Evolutionary conservation across 2,113 vertebrate species (phyloP), one percentile per base, ranked within the genome.

Genomic region (Motacilla alba): DNA sequence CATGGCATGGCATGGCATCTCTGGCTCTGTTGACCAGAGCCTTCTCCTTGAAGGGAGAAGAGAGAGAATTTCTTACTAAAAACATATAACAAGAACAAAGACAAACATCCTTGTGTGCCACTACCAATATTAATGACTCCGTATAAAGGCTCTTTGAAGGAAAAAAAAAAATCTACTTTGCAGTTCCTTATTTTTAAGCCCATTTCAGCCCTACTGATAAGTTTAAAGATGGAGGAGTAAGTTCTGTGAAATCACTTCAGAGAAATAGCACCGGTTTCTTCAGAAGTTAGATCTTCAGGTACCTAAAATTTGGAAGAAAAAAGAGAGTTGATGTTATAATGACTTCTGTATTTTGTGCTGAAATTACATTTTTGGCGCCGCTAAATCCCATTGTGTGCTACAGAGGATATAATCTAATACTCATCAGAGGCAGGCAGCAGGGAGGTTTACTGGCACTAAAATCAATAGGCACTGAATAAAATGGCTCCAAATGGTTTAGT

Each of bases 391-490:
- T 94, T 91, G 83, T 92, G 95, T 81, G 70, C 95, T 94, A 39
- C 79, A 46, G 89, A 94, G 93, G 91, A 89, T 96, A 96, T 93
- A 97, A 96, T 95, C 91, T 89, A 96, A 96, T 95, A 89, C 88
- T 94, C 96, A 96, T 95, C 85, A 92, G 94, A 96, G 69, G 82
- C 95, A 96, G 81, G 95, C 93, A 97, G 93, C 83, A 93, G 86
- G 64, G 89, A 91, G 93, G 90, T 94, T 98, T 98, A 96, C 97
- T 96, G 96, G 97, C 97, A 97, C 93, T 96, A 92, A 96, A 96
- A 98, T 98, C 97, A 97, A 98, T 98, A 97, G 82, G 67, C 76
- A 94, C 93, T 92, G 93, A 95, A 97, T 95, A 93, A 95, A 96
- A 96, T 94, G 94, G 77, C 94, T 97, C 88, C 82, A 89, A 97